Base-by-base conservation (phyloP, 2,113 vertebrate species). In the Guaruba guarouba region DNA sequence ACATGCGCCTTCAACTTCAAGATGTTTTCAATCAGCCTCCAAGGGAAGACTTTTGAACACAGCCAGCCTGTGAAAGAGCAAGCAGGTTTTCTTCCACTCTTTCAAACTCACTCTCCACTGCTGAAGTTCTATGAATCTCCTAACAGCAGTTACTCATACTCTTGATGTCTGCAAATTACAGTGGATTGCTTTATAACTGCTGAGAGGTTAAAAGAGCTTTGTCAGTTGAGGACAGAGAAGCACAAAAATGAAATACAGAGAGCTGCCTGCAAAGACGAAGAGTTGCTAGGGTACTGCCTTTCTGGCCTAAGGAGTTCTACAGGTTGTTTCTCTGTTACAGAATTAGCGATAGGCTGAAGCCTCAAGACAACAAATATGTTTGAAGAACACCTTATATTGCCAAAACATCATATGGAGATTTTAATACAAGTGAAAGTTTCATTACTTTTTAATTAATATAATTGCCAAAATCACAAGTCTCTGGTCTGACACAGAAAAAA, bases 361-460 rank as follows among this genome's bases (percentile, higher is more conserved):
- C 64, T 87, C 15, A 3, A 78, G 61, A 82, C 37, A 68, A 71
- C 33, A 8, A 76, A 25, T 41, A 51, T 11, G 9, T 76, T 71
- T 93, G 79, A 92, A 92, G 52, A 88, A 49, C 29, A 44, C 94
- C 93, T 92, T 76, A 57, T 64, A 69, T 29, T 77, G 70, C 52
- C 78, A 94, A 82, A 92, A 75, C 57, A 85, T 35, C 67, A 94
- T 79, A 87, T 33, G 71, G 74, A 84, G 46, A 70, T 17, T 87
- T 81, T 74, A 86, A 78, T 51, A 35, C 49, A 93, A 82, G 43
- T 75, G 43, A 78, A 91, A 89, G 51, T 87, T 82, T 43, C 17
- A 55, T 79, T 91, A 84, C 29, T 75, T 93, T 91, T 84, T 82
- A 35, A 89, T 93, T 71, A 84, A 75, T 82, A 71, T 52, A 82